phyloP scores from a whole-genome alignment of 2,888 invertebrate genomes.

The Xylophagus ater region DNA sequence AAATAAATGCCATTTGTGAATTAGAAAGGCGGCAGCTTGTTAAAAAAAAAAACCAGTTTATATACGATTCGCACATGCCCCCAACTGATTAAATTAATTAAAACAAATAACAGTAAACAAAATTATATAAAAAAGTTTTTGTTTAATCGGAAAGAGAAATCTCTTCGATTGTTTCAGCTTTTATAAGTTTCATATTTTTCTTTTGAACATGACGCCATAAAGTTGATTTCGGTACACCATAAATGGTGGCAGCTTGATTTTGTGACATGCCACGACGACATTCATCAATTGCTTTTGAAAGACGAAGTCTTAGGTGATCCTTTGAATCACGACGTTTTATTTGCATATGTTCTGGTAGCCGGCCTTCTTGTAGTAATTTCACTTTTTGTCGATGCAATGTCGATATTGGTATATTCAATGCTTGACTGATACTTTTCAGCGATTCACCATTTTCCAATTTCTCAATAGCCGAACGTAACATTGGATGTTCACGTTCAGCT shows the following conservation, averaged over 20 bases:
- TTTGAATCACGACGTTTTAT: slow-evolving; percentile 32
- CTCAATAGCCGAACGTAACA: slow-evolving; percentile 31
- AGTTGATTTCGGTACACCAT: slow-evolving; percentile 37
- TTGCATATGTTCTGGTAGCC: slow-evolving; percentile 32
- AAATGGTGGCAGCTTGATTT: slow-evolving; percentile 37
- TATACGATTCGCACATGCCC: no score
- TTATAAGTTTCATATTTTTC: slow-evolving; percentile 2
- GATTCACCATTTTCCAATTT: slow-evolving; percentile 34
- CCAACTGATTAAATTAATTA: no score
- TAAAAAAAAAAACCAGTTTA: no score
- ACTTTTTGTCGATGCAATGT: slow-evolving; percentile 38
- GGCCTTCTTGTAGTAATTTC: slow-evolving; percentile 32
- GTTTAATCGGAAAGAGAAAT: slow-evolving; percentile 8
- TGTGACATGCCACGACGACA: slow-evolving; percentile 37
- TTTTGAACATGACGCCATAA: slow-evolving; percentile 37
- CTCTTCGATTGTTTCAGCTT: slow-evolving; percentile 3
- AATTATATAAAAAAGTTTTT: no score
- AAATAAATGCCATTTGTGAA: no score
- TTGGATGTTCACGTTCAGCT: slow-evolving; percentile 32
- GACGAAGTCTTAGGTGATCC: slow-evolving; percentile 32
- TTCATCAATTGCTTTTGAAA: slow-evolving; percentile 34
- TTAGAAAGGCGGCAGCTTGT: no score
- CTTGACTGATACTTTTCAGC: slow-evolving; percentile 34
- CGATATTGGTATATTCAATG: slow-evolving; percentile 38
- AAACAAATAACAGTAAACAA: no score